These are phyloP conservation scores for Epinephelus awoara DNA, from an alignment of 2,797 vertebrate genomes.

Conservation along the genomic window DNA sequence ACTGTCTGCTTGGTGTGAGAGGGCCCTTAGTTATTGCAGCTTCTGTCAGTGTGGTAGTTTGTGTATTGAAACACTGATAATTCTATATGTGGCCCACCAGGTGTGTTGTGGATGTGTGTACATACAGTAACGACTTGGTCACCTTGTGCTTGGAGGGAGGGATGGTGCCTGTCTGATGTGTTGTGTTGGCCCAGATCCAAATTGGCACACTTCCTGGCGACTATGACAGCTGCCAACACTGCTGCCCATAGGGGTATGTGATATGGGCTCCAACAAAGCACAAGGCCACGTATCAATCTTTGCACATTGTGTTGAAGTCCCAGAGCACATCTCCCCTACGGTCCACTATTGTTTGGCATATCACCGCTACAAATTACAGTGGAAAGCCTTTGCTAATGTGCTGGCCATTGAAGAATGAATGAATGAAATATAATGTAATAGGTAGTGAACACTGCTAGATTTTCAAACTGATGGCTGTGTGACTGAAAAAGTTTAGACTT, in stretches of 20 bases:
- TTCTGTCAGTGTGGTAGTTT: too few relatives aligned
- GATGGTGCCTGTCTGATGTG: slow-evolving; percentile 17
- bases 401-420: slow-evolving; percentile 35
- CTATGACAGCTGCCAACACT: slow-evolving; percentile 54
- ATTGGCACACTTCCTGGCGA: slow-evolving; percentile 47
- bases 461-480: too few relatives aligned
- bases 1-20: too few relatives aligned
- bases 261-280: slow-evolving; percentile 61
- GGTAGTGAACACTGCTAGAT: not conserved
- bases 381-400: slow-evolving; percentile 34
- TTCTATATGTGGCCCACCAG: not conserved
- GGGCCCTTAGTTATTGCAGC: too few relatives aligned
- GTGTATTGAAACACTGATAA: too few relatives aligned
- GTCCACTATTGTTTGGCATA: slow-evolving; percentile 39
- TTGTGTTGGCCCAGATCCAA: slow-evolving; percentile 43
- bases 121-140: not conserved
- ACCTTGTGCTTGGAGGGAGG: slow-evolving; percentile 8
- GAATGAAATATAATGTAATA: slow-evolving; percentile 7
- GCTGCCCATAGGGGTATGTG: slow-evolving; percentile 36
- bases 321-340: slow-evolving; percentile 27
- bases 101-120: not conserved
- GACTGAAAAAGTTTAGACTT: not conserved
- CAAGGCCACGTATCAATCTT: slow-evolving; percentile 61
- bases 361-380: slow-evolving; percentile 38
- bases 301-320: slow-evolving; percentile 50